Evolutionary conservation across 2,888 invertebrate genomes (phyloP), one percentile per base, ranked within the genome.

Genomic region (Zygothrica quintamaculata): DNA sequence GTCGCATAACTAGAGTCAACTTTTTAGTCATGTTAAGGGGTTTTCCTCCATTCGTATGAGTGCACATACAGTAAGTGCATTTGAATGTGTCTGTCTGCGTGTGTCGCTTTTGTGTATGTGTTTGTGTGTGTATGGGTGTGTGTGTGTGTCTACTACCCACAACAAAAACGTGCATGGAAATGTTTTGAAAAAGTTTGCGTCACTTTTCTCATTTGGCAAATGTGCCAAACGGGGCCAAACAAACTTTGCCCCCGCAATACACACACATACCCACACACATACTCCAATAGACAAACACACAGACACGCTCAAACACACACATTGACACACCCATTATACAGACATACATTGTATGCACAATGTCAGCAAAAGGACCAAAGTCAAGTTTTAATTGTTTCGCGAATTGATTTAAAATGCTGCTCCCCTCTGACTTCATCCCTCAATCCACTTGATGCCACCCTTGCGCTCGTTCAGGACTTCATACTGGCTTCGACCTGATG

Each of bases 361-460:
- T 68, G 58, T 57, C 72, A 42, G 67, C 42, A 8, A 44, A 29
- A 18, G 36, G 36, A 53, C 39, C 26, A 55, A 67, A 71, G 69
- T 70, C 73, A 74, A 81, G 77, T 72, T 78, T 84, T 79, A 84
- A 81, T 78, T 79, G 79, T 82, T 72, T 65, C 57, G 64, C 69
- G 73, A 80, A 78, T 78, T 80, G 79, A 84, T 80, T 84, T 78
- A 71, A 84, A 76, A 71, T 60, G 72, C 72, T 59, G 56, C 52
- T 67, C n/a, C n/a, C n/a, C n/a, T n/a, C n/a, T n/a, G n/a, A n/a
- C n/a, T n/a, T n/a, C n/a, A n/a, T n/a, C n/a, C n/a, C n/a, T n/a
- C n/a, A n/a, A n/a, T n/a, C n/a, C n/a, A n/a, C n/a, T n/a, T n/a
- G n/a, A n/a, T n/a, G n/a, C n/a, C n/a, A n/a, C n/a, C n/a, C n/a